Conservation (phyloP, 2,797 vertebrate genomes). For the Galaxias olidus region DNA sequence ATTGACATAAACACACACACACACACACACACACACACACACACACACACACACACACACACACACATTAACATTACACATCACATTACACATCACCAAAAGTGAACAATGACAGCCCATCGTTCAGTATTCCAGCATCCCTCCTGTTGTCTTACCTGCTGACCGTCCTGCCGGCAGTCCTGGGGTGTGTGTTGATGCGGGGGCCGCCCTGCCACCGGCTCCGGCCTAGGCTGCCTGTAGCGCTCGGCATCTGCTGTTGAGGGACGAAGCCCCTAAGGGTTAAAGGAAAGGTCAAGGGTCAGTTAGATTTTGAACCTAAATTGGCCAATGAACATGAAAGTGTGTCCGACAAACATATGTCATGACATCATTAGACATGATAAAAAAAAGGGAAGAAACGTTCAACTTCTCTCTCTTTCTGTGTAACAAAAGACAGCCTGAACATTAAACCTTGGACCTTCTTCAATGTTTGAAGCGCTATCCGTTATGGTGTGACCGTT, state of each 20-base stretch:
- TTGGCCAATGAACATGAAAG: background rate
- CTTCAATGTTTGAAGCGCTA: too few species aligned
- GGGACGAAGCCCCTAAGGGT: slow-evolving; percentile 83
- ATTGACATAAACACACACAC: background rate
- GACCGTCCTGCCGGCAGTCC: slow-evolving; percentile 19
- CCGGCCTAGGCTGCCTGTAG: slow-evolving; percentile 36
- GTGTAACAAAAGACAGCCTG: too few species aligned
- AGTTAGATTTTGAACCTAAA: background rate
- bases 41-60: background rate
- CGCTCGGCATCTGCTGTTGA: slow-evolving; percentile 75
- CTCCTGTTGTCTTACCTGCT: slow-evolving; percentile 56
- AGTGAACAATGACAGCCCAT: slow-evolving; percentile 46
- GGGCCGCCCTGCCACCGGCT: slow-evolving; percentile 38
- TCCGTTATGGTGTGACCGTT: too few species aligned
- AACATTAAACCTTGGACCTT: too few species aligned
- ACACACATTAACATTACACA: background rate
- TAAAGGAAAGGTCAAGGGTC: slow-evolving; percentile 4
- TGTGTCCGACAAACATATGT: background rate
- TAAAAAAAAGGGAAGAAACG: background rate
- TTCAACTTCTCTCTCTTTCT: too few species aligned
- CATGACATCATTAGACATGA: background rate
- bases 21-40: slow-evolving; percentile 6
- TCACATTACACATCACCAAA: slow-evolving; percentile 26
- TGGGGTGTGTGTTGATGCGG: slow-evolving; percentile 38
- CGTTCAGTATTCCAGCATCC: background rate